Percentiles rank a stretch among this genome's conserved stretches.
Conservation (phyloP, 2,113 vertebrate genomes). For the Conger conger region DNA sequence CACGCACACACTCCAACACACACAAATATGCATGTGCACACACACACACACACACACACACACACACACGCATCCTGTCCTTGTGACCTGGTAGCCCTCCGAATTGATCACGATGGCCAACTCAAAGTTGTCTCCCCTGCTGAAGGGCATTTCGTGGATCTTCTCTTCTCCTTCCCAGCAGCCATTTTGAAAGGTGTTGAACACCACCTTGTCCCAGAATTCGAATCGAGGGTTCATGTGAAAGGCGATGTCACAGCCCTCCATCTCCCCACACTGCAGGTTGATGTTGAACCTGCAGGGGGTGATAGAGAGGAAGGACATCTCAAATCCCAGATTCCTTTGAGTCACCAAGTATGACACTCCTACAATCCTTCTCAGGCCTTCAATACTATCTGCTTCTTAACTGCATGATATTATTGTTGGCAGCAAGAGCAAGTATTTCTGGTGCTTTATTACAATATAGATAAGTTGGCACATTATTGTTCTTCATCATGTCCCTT, state of each 20-base stretch:
- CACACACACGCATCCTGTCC: not conserved
- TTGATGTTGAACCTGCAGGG: slow-evolving; percentile 71
- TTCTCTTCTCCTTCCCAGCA: slow-evolving; percentile 71
- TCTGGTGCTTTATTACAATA: not conserved
- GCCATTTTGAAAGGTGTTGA: slow-evolving; percentile 65
- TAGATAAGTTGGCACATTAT: too few relatives aligned
- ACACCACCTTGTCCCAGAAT: slow-evolving; percentile 77
- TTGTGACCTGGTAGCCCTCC: slow-evolving; percentile 70
- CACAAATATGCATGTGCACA: not conserved
- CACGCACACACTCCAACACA: not conserved
- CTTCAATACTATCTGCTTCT: not conserved
- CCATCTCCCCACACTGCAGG: slow-evolving; percentile 62
- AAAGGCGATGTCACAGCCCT: slow-evolving; percentile 68
- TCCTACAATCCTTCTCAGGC: not conserved
- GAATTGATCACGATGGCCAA: slow-evolving; percentile 60
- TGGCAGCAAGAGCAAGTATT: not conserved
- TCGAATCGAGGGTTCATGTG: slow-evolving; percentile 82
- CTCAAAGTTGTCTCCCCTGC: slow-evolving; percentile 69
- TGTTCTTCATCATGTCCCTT: too few relatives aligned
- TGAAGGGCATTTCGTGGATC: slow-evolving; percentile 71
- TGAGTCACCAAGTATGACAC: not conserved
- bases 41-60: not conserved
- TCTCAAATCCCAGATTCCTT: too few relatives aligned
- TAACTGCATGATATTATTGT: not conserved
- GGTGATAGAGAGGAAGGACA: not conserved